phyloP scores from a whole-genome alignment of 2,797 vertebrate genomes.

The Spinus olivaceus region DNA sequence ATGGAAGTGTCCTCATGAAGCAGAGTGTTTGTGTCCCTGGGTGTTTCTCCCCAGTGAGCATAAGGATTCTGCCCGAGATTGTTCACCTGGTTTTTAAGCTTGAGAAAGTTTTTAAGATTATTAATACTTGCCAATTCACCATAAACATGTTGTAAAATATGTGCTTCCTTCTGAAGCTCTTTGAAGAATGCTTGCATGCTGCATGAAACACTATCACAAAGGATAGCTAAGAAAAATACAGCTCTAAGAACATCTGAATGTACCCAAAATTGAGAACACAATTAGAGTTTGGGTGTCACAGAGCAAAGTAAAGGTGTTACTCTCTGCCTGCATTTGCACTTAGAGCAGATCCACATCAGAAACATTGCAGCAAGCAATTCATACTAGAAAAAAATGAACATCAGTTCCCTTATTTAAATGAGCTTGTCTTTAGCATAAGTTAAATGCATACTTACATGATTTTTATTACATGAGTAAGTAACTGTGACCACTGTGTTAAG shows the following conservation, averaged over 20 bases:
- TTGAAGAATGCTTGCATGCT: neutral
- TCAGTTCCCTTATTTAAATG: conserved; percentile 40
- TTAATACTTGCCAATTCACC: neutral
- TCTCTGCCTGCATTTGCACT: neutral
- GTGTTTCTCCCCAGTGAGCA: neutral
- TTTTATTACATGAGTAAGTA: conserved; percentile 46
- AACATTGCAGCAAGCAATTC: conserved; percentile 35
- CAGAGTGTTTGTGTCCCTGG: neutral
- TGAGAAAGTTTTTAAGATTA: neutral
- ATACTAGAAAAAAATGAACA: conserved; percentile 21
- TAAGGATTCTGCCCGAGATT: neutral
- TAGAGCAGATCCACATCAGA: conserved; percentile 11
- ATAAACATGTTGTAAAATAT: neutral
- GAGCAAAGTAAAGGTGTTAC: conserved; percentile 26
- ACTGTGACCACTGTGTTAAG: neutral
- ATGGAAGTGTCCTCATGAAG: neutral
- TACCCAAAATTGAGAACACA: conserved; percentile 20
- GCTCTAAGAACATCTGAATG: neutral
- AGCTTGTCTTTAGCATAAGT: conserved; percentile 25
- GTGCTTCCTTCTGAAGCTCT: neutral
- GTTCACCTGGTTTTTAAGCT: neutral
- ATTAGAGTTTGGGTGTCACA: conserved; percentile 26
- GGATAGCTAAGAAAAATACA: conserved; percentile 12
- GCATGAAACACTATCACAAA: neutral
- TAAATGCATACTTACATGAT: conserved; percentile 45